Conservation (phyloP, 2,888 invertebrate species). For the Acanthococcus lagerstroemiae region DNA sequence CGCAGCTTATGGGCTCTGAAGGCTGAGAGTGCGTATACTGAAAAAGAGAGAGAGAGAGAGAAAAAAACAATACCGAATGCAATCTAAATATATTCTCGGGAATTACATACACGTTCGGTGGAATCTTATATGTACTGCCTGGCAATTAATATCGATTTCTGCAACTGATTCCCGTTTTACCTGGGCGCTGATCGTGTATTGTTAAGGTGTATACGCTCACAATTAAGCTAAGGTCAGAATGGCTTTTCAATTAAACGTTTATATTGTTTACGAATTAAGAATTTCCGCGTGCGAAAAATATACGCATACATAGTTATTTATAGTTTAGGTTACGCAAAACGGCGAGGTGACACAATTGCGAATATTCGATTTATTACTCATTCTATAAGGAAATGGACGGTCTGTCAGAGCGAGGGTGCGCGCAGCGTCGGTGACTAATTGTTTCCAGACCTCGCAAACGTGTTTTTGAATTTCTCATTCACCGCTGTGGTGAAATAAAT, state of each 20-base stretch:
- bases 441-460: not conserved
- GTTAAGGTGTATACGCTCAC: conserved; percentile 8
- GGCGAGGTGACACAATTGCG: not conserved
- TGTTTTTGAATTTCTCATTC: not conserved
- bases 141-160: conserved; percentile 28
- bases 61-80: conserved; percentile 19
- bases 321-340: not conserved
- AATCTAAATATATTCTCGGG: conserved; percentile 17
- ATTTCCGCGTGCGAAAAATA: not conserved
- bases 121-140: conserved; percentile 9
- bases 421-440: not conserved
- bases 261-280: conserved; percentile 11
- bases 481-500: not conserved
- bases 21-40: not conserved
- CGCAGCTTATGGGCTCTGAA: conserved; percentile 14
- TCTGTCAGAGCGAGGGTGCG: not conserved
- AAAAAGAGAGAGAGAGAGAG: not conserved
- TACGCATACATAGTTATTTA: not conserved
- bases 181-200: conserved; percentile 18
- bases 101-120: not conserved
- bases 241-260: conserved; percentile 13
- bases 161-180: conserved; percentile 13
- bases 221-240: conserved; percentile 14
- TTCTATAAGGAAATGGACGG: not conserved
- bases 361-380: not conserved